Conservation (phyloP, 2,888 invertebrate genomes). For the Polydesmus complanatus region DNA sequence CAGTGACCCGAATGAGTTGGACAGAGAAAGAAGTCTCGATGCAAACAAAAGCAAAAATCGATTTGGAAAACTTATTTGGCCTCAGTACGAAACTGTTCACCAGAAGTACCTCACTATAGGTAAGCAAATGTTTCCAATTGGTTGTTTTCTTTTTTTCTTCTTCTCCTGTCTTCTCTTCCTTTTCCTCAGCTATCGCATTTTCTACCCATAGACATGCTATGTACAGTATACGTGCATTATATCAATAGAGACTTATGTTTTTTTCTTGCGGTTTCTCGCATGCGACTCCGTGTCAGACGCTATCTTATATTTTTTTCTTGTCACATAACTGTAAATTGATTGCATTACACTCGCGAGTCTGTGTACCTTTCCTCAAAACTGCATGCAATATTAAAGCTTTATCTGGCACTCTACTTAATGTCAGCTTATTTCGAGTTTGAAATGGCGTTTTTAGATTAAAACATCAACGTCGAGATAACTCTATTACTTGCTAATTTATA, state of each 20-base stretch:
- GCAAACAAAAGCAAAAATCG: conserved; percentile 19
- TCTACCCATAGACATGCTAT: no score
- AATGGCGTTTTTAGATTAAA: no score
- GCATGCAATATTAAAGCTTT: background rate
- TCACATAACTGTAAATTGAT: background rate
- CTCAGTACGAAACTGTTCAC: conserved; percentile 78
- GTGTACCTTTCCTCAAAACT: background rate
- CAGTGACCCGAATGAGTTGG: conserved; percentile 79
- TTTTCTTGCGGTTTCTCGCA: background rate
- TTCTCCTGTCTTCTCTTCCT: background rate
- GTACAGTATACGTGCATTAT: background rate
- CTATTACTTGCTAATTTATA: no score
- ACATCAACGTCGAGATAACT: no score
- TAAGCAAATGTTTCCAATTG: conserved; percentile 36
- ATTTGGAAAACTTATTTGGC: conserved; percentile 64
- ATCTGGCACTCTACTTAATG: no score
- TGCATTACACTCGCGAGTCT: background rate
- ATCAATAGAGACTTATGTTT: background rate
- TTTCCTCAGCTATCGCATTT: no score
- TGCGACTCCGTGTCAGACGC: background rate
- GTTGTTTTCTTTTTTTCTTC: conserved; percentile 4
- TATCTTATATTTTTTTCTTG: background rate
- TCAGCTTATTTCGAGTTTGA: no score
- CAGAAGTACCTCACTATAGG: conserved; percentile 84
- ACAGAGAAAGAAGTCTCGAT: conserved; percentile 5